phyloP scores from a whole-genome alignment of 2,797 vertebrate species.

The Ciconia nigra region DNA sequence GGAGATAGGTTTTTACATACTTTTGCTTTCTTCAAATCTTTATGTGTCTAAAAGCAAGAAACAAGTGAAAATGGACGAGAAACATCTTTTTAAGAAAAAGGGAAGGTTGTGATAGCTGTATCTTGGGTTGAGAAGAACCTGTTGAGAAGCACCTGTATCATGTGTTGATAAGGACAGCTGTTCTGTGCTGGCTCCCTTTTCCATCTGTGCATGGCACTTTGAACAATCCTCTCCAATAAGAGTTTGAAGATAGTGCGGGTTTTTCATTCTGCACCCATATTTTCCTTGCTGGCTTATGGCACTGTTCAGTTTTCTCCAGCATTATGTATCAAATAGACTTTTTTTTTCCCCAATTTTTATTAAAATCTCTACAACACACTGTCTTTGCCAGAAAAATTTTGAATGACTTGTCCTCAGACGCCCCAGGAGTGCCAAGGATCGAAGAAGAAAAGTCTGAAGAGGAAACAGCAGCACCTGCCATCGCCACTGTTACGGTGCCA shows the following conservation, averaged over 20 bases:
- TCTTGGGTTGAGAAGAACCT: neutral
- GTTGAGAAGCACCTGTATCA: neutral
- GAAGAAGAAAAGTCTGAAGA: conserved; percentile 99
- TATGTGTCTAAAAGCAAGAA: neutral
- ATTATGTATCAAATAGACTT: neutral
- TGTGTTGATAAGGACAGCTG: neutral
- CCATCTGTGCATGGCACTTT: neutral
- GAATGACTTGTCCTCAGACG: conserved; percentile 96
- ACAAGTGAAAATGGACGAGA: neutral
- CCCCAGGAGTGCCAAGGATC: conserved; percentile 93
- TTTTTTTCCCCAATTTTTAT: conserved; percentile 7
- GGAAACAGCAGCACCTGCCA: conserved; percentile 88
- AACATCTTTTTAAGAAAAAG: neutral
- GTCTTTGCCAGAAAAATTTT: conserved; percentile 91
- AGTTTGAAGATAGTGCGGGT: neutral
- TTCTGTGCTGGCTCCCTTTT: neutral
- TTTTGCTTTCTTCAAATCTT: neutral
- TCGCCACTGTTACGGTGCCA: conserved; percentile 97
- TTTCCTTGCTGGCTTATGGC: neutral
- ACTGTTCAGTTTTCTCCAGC: neutral
- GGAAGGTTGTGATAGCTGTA: neutral
- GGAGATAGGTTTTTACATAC: neutral
- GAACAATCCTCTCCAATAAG: neutral
- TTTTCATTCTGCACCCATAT: neutral
- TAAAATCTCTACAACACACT: conserved; percentile 58